Percentiles rank a stretch among this genome's conserved stretches.
Evolutionary conservation across 1,140 invertebrate species (phyloP).

Genomic region (Physella acuta): DNA sequence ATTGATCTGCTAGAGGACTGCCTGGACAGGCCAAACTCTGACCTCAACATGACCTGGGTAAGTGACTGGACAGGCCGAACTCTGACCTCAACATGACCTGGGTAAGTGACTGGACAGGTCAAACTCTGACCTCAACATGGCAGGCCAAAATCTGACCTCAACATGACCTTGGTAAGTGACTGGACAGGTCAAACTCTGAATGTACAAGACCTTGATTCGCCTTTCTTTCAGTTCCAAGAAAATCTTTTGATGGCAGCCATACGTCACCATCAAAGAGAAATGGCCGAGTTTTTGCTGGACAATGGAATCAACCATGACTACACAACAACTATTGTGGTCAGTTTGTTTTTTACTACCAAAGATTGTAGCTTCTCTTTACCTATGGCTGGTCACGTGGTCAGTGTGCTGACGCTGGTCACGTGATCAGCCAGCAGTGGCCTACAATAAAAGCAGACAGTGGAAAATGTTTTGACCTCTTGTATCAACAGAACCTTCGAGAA

Average conservation of each 20-base stretch:
- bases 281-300: conserved; percentile 54
- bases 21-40: conserved; percentile 43
- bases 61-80: conserved; percentile 43
- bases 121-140: conserved; percentile 24
- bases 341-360: too few species aligned
- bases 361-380: too few species aligned
- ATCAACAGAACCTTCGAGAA: conserved; percentile 30
- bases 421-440: too few species aligned
- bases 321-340: conserved; percentile 35
- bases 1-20: conserved; percentile 44
- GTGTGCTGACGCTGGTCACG: too few species aligned
- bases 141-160: conserved; percentile 46
- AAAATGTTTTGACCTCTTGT: neutral
- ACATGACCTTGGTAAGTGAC: conserved; percentile 47
- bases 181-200: conserved; percentile 45
- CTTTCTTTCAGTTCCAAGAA: conserved; percentile 45
- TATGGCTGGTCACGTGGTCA: too few species aligned
- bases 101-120: conserved; percentile 40
- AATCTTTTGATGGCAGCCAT: conserved; percentile 56
- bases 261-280: conserved; percentile 38
- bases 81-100: conserved; percentile 49
- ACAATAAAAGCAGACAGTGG: neutral
- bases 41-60: conserved; percentile 51
- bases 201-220: neutral
- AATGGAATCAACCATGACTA: conserved; percentile 50